A percentile compares a stretch with the other conserved stretches of the same genome.
phyloP scores from a whole-genome alignment of 2,888 invertebrate genomes.

The Petrolisthes manimaculis region DNA sequence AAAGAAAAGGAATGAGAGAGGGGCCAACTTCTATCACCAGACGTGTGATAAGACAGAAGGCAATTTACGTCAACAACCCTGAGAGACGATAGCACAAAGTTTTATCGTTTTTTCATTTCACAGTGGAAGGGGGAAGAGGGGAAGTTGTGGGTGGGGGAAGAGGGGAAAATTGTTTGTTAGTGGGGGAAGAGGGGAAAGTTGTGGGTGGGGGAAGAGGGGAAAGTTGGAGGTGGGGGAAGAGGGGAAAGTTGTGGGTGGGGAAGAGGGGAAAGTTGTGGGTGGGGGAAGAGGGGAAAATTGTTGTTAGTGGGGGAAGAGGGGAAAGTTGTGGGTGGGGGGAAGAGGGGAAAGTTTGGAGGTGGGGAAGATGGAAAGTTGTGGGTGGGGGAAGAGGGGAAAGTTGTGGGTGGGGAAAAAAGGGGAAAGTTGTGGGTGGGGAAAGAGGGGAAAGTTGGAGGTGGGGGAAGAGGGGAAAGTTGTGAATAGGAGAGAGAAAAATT shows the following conservation, averaged over 20 bases:
- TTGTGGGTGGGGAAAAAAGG: not conserved
- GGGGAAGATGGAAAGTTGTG: not conserved
- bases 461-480: not conserved
- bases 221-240: not conserved
- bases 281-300: not conserved
- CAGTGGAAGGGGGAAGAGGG: constrained; percentile 18
- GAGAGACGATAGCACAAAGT: constrained; percentile 53
- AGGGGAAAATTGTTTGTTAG: constrained; percentile 9
- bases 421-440: not conserved
- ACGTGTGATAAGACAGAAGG: constrained; percentile 51
- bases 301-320: not conserved
- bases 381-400: not conserved
- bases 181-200: constrained; percentile 4
- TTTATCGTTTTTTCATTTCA: constrained; percentile 57
- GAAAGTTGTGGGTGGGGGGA: not conserved
- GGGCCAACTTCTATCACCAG: constrained; percentile 36
- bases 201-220: not conserved
- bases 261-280: not conserved
- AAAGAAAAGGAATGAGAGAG: not conserved
- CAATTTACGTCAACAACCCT: constrained; percentile 58
- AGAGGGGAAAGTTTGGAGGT: not conserved
- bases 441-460: not conserved
- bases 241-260: not conserved
- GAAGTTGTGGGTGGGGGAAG: not conserved
- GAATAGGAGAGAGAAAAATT: not conserved